phyloP scores from a whole-genome alignment of 2,888 invertebrate genomes.

The Notodonta ziczac region DNA sequence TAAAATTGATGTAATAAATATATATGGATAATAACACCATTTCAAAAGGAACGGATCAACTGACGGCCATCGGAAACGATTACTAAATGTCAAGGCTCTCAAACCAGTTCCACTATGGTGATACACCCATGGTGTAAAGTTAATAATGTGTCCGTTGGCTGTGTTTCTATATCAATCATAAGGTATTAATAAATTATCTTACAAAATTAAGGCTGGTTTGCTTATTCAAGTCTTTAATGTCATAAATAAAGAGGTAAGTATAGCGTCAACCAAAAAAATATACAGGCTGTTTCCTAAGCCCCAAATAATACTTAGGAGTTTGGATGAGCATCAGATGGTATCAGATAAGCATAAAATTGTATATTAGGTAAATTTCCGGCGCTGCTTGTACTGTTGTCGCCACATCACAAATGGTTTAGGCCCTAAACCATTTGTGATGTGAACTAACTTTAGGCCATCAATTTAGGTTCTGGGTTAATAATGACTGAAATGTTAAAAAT shows the following conservation, averaged over 20 bases:
- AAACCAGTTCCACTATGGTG: slow-evolving; percentile 46
- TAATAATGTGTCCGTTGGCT: slow-evolving; percentile 26
- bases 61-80: slow-evolving; percentile 37
- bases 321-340: too few relatives aligned
- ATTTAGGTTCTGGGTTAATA: too few relatives aligned
- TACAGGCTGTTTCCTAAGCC: too few relatives aligned
- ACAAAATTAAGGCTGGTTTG: not conserved
- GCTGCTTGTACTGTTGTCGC: too few relatives aligned
- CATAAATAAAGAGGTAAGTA: not conserved
- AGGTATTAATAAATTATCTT: not conserved
- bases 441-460: too few relatives aligned
- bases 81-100: slow-evolving; percentile 59
- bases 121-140: slow-evolving; percentile 44
- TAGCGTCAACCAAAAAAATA: too few relatives aligned
- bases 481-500: too few relatives aligned
- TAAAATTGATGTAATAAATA: not conserved
- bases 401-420: too few relatives aligned
- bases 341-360: too few relatives aligned
- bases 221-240: not conserved
- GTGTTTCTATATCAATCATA: slow-evolving; percentile 33
- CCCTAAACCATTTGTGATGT: too few relatives aligned
- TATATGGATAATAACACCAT: slow-evolving; percentile 10
- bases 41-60: slow-evolving; percentile 17
- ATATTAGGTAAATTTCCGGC: too few relatives aligned
- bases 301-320: too few relatives aligned